A percentile compares a stretch with the other conserved stretches of the same genome.
Evolutionary conservation across 1,140 invertebrate species (phyloP).

Genomic region (Parasteatoda tepidariorum): DNA sequence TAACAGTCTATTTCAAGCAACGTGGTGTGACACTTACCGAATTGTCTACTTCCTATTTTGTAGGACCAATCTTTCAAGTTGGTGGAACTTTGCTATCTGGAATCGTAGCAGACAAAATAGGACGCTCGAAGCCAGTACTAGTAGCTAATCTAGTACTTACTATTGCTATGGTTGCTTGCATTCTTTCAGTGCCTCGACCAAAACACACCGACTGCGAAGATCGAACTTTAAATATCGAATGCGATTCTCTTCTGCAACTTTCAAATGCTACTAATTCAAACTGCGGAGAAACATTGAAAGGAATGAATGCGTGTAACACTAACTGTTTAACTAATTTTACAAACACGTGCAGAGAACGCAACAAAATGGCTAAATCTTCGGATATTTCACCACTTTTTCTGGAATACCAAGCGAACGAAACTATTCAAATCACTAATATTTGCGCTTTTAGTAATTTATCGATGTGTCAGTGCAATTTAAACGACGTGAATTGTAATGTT

Average conservation of each 20-base stretch:
- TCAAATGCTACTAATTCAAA: neutral
- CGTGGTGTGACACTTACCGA: neutral
- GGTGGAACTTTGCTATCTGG: neutral
- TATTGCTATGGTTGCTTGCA: neutral
- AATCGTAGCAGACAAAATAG: slow-evolving; percentile 25
- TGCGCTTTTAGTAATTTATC: no score
- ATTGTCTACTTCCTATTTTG: neutral
- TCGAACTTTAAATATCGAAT: neutral
- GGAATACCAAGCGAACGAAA: no score
- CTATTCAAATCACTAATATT: no score
- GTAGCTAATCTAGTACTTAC: neutral
- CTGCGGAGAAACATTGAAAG: neutral
- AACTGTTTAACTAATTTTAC: neutral
- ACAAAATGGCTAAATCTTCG: no score
- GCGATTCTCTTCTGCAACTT: neutral
- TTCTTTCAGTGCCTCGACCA: neutral
- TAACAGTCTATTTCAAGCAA: slow-evolving; percentile 12
- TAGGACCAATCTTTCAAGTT: neutral
- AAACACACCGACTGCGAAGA: neutral
- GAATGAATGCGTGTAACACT: neutral
- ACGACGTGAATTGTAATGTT: no score
- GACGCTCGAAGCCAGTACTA: slow-evolving; percentile 20
- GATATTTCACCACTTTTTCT: no score
- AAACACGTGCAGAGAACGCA: no score
- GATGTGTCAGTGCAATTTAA: no score